phyloP scores from a whole-genome alignment of 2,888 invertebrate species.

The Ophioninae sp. region DNA sequence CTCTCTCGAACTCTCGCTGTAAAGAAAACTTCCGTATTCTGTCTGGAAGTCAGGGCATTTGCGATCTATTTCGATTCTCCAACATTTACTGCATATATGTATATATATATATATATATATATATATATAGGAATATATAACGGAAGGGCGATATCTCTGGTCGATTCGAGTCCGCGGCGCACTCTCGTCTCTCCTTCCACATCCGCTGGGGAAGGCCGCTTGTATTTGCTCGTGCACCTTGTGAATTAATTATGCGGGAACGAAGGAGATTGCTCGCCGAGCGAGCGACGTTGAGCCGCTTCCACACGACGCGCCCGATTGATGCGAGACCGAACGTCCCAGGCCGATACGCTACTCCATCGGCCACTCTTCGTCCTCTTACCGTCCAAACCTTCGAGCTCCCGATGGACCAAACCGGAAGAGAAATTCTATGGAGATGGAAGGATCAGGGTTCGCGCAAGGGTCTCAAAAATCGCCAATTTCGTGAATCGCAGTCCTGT shows the following conservation, averaged over 20 bases:
- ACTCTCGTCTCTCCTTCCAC: conserved; percentile 29
- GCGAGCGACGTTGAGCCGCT: conserved; percentile 35
- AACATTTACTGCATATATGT: neutral
- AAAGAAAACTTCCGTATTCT: conserved; percentile 62
- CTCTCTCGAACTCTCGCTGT: neutral
- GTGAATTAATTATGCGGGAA: conserved; percentile 65
- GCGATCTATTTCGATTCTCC: conserved; percentile 53
- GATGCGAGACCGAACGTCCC: conserved; percentile 60
- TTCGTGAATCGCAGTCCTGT: too few relatives aligned
- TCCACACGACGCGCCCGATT: conserved; percentile 52
- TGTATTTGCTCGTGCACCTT: conserved; percentile 60
- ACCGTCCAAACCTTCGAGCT: conserved; percentile 11
- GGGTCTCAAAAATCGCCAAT: conserved; percentile 45
- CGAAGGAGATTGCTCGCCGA: conserved; percentile 61
- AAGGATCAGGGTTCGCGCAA: neutral
- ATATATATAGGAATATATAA: neutral
- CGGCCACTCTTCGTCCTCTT: conserved; percentile 57
- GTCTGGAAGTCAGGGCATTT: conserved; percentile 46
- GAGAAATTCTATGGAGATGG: neutral
- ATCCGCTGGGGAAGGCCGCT: conserved; percentile 24
- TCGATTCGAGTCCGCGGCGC: conserved; percentile 44
- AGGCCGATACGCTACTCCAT: conserved; percentile 43
- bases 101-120: neutral
- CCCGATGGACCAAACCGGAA: conserved; percentile 25
- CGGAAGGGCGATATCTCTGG: conserved; percentile 33